Evolutionary conservation across 2,888 invertebrate species (phyloP), one percentile per base, ranked within the genome.

Genomic region (Synanthedon vespiformis): DNA sequence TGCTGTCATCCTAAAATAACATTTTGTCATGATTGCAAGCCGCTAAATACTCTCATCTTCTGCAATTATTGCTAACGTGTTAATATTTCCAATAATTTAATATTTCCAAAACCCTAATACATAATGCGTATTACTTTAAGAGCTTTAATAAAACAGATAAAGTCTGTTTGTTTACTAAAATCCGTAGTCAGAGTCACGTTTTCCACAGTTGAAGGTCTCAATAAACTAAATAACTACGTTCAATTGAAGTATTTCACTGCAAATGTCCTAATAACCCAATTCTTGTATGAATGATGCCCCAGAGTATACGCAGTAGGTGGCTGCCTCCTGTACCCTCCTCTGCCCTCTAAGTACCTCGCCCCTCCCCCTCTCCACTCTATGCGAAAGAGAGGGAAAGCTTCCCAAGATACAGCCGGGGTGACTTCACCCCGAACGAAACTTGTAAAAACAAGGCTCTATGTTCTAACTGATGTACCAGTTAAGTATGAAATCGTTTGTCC

Each of bases 201-300:
- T 22, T 22, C 22, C 22, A 5, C 5, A 22, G 34, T 34, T 34
- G 34, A 34, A 34, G 34, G 34, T 34, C 34, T 34, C 34, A 34
- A 34, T 34, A 34, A 34, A 34, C 34, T 44, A 44, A 44, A 44
- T 14, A 41, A 1, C 41, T n/a, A 44, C 44, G 27, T 40, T 27
- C 48, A 41, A 16, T 52, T 48, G 18, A 48, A 44, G 47, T 40
- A 41, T 49, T 44, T 60, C 58, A 58, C 53, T 47, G 52, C 61
- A 60, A 61, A 61, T 57, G 63, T 58, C 57, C 64, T 69, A 63
- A 67, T 70, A 61, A 68, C 70, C 69, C 61, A 63, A 62, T 67
- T 69, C 52, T 55, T 50, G 57, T 64, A 70, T 70, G 70, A 70
- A 70, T 70, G 70, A 65, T 68, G 61, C 64, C 63, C 63, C 60